Base-by-base conservation (phyloP, 2,113 vertebrate genomes). In the Sinosuthora webbiana region DNA sequence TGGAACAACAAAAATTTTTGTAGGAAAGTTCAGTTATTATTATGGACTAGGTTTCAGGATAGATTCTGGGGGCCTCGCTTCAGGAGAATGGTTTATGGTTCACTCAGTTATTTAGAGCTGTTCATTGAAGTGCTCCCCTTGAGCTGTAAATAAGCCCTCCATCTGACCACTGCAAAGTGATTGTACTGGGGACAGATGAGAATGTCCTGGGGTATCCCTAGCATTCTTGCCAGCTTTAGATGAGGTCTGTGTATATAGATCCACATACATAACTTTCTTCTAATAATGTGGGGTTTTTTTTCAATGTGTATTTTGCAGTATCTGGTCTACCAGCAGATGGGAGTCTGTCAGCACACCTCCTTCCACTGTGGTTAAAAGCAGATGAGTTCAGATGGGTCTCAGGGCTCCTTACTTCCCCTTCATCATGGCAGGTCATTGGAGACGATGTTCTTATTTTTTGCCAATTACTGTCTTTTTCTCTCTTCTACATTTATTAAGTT, bases 311-410 rank as follows among this genome's bases (percentile, higher is more conserved):
- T 90, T 86, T 64, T 90, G 45, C 63, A n/a, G 22, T 90, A 86
- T 90, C 80, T 96, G 79, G 94, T 95, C 82, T 92, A 73, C 90
- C 93, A 95, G 94, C 85, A 97, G 93, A 87, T 93, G 95, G 94
- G 74, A 91, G 59, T 70, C 69, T 93, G 39, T 89, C 87, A 95
- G 52, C 52, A 67, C 53, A 87, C 39, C 57, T 84, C 13, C 28
- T 69, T 52, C 37, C 19, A 20, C 22, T 30, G 39, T 67, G 74
- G 53, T 93, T 83, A 62, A 67, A 83, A 68, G 10, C 63, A 82
- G 9, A 57, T 55, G 42, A 50, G 44, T 47, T 77, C 35, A 70
- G 57, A 41, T 67, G 25, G 27, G 52, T 78, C 67, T 90, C 28
- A 31, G 83, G n/a, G 10, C 64, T 47, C 35, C 42, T 41, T 75